Evolutionary conservation across 2,888 invertebrate genomes (phyloP).

Genomic region (Plebejus anna): DNA sequence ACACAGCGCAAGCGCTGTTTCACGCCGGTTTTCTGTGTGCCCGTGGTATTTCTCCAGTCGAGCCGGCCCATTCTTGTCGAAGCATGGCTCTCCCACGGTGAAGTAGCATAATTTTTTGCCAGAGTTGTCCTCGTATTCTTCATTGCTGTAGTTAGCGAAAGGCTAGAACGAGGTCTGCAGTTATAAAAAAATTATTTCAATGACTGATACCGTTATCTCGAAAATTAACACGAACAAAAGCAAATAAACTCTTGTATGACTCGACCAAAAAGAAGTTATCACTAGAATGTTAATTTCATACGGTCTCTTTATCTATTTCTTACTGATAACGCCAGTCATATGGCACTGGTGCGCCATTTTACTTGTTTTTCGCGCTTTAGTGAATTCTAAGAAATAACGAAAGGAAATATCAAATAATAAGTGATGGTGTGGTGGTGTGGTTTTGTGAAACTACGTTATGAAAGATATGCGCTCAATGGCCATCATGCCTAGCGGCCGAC

Average conservation of each 20-base stretch:
- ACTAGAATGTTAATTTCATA: conserved; percentile 63
- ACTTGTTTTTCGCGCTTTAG: conserved; percentile 42
- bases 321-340: conserved; percentile 72
- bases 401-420: conserved; percentile 35
- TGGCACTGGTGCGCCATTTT: conserved; percentile 57
- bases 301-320: conserved; percentile 65
- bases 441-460: conserved; percentile 51
- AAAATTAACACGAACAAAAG: conserved; percentile 45
- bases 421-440: conserved; percentile 58
- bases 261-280: conserved; percentile 58
- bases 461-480: conserved; percentile 55
- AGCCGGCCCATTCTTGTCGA: too few relatives aligned
- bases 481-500: conserved; percentile 59
- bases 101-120: background rate
- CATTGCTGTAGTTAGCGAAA: background rate
- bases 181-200: conserved; percentile 36
- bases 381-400: conserved; percentile 35
- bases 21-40: too few relatives aligned
- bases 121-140: background rate
- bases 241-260: conserved; percentile 48
- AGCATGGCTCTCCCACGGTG: too few relatives aligned
- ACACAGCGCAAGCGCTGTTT: too few relatives aligned
- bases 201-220: conserved; percentile 50
- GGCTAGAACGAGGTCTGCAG: conserved; percentile 23
- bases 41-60: too few relatives aligned